phyloP scores from a whole-genome alignment of 2,797 vertebrate species.

The Muscicapa comitata region DNA sequence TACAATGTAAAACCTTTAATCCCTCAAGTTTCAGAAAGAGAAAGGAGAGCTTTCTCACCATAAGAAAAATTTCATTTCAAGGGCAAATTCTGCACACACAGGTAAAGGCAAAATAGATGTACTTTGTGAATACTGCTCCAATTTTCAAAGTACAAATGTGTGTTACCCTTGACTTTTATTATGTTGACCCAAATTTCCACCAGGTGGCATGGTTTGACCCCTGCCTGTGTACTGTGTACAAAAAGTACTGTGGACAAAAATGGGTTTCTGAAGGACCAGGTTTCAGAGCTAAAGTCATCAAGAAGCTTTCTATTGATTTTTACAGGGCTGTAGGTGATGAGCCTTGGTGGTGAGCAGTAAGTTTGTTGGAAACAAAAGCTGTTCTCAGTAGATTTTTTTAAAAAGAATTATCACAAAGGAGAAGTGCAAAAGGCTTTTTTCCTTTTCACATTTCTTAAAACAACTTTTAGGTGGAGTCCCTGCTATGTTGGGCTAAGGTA shows the following conservation, averaged over 20 bases:
- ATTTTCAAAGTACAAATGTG: neutral
- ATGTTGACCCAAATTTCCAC: neutral
- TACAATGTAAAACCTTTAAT: neutral
- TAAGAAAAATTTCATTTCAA: neutral
- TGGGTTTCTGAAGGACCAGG: neutral
- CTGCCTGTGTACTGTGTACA: neutral
- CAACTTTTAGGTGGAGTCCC: neutral
- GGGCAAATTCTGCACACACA: neutral
- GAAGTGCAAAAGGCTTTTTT: neutral
- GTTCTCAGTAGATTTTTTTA: neutral
- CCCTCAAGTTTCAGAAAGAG: neutral
- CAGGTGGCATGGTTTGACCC: slow-evolving; percentile 16
- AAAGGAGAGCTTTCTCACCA: neutral
- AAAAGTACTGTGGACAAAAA: neutral
- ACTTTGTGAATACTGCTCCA: neutral
- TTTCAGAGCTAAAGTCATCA: neutral
- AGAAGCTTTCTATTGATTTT: neutral
- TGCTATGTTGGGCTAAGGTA: neutral
- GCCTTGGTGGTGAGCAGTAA: neutral
- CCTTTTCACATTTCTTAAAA: neutral
- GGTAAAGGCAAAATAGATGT: neutral
- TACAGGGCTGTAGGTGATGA: neutral
- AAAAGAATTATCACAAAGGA: neutral
- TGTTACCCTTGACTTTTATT: neutral
- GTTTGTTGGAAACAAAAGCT: neutral